Percentiles rank a stretch among this genome's conserved stretches.
These are phyloP conservation scores for Apodemus speciosus DNA, from an alignment of 2,113 vertebrate genomes.

Conservation along the genomic window DNA sequence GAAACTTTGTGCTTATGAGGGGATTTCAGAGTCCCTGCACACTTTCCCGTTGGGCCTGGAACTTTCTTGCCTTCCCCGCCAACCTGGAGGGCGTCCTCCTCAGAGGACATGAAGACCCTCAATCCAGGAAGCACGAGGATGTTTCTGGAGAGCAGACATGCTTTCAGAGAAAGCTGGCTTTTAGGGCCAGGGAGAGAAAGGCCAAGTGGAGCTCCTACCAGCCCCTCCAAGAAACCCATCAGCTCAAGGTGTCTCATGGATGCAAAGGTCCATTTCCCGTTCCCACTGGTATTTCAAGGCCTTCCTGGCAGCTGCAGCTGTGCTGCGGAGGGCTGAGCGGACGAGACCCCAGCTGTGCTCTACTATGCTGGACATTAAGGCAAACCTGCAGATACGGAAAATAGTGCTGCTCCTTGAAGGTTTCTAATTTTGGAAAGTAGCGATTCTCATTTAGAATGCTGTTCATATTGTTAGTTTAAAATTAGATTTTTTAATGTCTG, in stretches of 20 bases:
- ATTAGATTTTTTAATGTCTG: slow-evolving; percentile 31
- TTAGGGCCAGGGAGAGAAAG: neutral
- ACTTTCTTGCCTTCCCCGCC: neutral
- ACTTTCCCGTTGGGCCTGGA: neutral
- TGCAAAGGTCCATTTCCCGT: neutral
- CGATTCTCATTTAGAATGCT: slow-evolving; percentile 20
- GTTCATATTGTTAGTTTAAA: neutral
- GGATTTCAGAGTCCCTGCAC: neutral
- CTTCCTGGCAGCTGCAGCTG: neutral
- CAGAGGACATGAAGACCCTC: neutral
- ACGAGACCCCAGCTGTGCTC: neutral
- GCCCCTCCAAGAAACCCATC: too few relatives aligned
- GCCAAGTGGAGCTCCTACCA: neutral
- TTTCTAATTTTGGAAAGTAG: slow-evolving; percentile 7
- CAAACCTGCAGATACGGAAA: neutral
- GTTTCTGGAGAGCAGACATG: neutral
- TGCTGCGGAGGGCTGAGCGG: neutral
- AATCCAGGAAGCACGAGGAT: neutral
- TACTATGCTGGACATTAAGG: neutral
- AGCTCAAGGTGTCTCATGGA: neutral
- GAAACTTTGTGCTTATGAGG: neutral
- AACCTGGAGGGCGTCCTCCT: neutral
- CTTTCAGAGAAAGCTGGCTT: neutral
- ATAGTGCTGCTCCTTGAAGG: neutral
- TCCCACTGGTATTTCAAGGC: neutral